Evolutionary conservation across 2,113 vertebrate genomes (phyloP).

Genomic region (Noturus placidus): DNA sequence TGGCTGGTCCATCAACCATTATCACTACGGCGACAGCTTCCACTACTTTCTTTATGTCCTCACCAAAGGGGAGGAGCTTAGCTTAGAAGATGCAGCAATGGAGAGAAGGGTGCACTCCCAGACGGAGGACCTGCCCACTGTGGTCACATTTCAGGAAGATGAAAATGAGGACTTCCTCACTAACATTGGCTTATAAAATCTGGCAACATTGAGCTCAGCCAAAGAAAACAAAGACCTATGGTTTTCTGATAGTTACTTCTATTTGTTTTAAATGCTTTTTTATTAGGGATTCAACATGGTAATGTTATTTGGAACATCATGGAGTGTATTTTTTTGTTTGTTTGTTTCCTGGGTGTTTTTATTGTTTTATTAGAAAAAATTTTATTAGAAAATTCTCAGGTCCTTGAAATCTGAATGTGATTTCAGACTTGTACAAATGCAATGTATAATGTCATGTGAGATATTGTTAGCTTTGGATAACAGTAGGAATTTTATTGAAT

Average conservation of each 20-base stretch:
- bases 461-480: background rate
- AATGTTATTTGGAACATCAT: background rate
- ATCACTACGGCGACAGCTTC: slow-evolving; percentile 79
- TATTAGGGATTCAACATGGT: background rate
- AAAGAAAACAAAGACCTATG: background rate
- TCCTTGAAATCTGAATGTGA: background rate
- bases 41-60: slow-evolving; percentile 86
- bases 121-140: background rate
- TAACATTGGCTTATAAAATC: slow-evolving; percentile 74
- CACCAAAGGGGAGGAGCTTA: slow-evolving; percentile 82
- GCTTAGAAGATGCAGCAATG: slow-evolving; percentile 69
- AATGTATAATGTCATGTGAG: background rate
- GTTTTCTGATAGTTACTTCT: background rate
- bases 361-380: background rate
- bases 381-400: background rate
- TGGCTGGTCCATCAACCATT: slow-evolving; percentile 80
- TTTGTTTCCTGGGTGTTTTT: too few relatives aligned
- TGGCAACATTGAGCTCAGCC: background rate
- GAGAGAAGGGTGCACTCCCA: slow-evolving; percentile 68
- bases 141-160: slow-evolving; percentile 46
- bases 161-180: slow-evolving; percentile 81
- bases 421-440: background rate
- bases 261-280: background rate
- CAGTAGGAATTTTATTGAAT: background rate
- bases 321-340: background rate